Conservation (phyloP, 2,888 invertebrate genomes). For the Myopa testacea region DNA sequence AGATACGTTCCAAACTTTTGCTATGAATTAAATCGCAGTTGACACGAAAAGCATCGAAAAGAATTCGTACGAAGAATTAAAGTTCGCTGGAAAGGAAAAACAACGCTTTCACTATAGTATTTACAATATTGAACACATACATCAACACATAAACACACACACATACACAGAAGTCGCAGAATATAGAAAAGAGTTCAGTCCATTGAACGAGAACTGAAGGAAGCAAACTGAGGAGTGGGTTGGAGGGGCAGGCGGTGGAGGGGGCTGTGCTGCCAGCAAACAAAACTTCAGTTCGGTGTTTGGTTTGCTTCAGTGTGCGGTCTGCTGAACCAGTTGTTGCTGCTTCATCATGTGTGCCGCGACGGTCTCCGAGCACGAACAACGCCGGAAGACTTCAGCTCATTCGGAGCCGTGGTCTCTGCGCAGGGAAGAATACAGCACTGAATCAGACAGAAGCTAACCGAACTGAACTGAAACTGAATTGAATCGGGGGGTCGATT, state of each 20-base stretch:
- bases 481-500: no score
- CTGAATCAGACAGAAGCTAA: not conserved
- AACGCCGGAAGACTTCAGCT: not conserved
- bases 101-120: no score
- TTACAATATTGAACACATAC: no score
- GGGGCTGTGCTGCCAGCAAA: slow-evolving; percentile 11
- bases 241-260: not conserved
- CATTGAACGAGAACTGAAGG: not conserved
- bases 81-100: no score
- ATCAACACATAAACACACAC: not conserved
- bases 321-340: slow-evolving; percentile 33
- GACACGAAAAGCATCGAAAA: slow-evolving; percentile 24
- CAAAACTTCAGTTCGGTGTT: slow-evolving; percentile 25
- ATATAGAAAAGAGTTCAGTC: not conserved
- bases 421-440: no score
- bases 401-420: not conserved
- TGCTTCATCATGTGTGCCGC: slow-evolving; percentile 23
- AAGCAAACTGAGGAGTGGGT: not conserved
- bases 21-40: slow-evolving; percentile 22
- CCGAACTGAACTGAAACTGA: not conserved
- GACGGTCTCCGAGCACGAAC: not conserved
- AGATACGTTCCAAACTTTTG: slow-evolving; percentile 8
- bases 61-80: not conserved
- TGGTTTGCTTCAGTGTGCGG: slow-evolving; percentile 19
- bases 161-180: not conserved